Evolutionary conservation across 2,113 vertebrate genomes (phyloP), one percentile per base, ranked within the genome.

Genomic region (Macaca mulatta): DNA sequence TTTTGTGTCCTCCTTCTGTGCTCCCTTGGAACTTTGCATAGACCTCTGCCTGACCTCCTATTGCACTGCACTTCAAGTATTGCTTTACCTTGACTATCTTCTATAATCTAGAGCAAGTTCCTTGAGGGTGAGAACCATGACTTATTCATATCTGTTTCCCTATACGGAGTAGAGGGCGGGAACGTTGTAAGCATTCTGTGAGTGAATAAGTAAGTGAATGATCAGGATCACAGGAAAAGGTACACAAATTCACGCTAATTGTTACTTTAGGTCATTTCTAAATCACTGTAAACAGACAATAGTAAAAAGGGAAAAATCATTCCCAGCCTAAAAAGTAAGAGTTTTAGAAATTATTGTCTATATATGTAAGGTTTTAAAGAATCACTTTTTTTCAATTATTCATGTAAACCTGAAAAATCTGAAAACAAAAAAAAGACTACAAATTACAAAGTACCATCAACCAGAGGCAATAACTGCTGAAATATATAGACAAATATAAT

Each of bases 351-450:
- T 69, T 11, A 32, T 90, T 90, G 30, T 22, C 27, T 88, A 16
- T 27, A 38, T 43, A 78, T 8, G 23, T 40, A 57, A 90, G 7
- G 0, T 55, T 90, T 38, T 89, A 48, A 91, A 59, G 6, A 38
- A 40, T 82, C 23, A 20, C 35, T 64, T 30, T 78, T 50, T 87
- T 45, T 30, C 12, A n/a, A 43, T 87, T 87, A 72, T 74, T 55
- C 86, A 81, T 77, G 3, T 43, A 55, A 89, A 25, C 12, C 5
- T 8, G 78, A 69, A 79, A 83, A 75, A 83, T 74, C 2, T 38
- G 5, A 93, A 92, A 88, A 79, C 11, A 94, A 23, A 40, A 43
- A 43, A 86, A 96, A 61, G 14, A 48, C n/a, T 55, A 70, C 30
- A 91, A 84, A 84, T 50, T 35, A 35, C 80, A 35, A 30, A 59